phyloP scores from a whole-genome alignment of 2,113 vertebrate species.

The Takifugu bimaculatus region DNA sequence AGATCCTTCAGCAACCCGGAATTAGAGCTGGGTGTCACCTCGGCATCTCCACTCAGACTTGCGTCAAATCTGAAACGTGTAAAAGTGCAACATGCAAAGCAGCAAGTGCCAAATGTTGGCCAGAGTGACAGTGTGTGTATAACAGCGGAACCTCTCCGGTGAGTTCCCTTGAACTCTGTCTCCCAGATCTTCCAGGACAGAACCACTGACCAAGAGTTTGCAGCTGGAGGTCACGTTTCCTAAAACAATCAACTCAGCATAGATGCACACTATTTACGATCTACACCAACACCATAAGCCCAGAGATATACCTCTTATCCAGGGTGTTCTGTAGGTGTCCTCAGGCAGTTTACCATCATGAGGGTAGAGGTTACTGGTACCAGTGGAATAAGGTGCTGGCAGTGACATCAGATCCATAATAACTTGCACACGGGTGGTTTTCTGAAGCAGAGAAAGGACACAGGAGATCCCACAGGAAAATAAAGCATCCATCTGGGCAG shows the following conservation, averaged over 20 bases:
- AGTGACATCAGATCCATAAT: slow-evolving; percentile 57
- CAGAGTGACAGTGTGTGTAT: not conserved
- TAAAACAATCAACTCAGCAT: slow-evolving; percentile 15
- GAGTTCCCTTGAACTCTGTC: slow-evolving; percentile 13
- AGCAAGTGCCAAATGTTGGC: not conserved
- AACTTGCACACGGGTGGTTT: slow-evolving; percentile 39
- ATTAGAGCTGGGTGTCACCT: slow-evolving; percentile 65
- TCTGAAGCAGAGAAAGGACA: no score
- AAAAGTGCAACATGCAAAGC: not conserved
- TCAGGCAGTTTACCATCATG: slow-evolving; percentile 54
- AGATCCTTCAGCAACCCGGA: slow-evolving; percentile 44
- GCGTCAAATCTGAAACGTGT: slow-evolving; percentile 47
- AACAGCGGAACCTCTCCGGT: slow-evolving; percentile 59
- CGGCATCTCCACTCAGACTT: slow-evolving; percentile 1
- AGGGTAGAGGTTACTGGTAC: slow-evolving; percentile 41
- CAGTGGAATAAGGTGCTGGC: slow-evolving; percentile 56
- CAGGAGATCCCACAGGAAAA: slow-evolving; percentile 42
- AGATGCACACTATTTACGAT: no score
- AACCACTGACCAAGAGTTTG: slow-evolving; percentile 55
- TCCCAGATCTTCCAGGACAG: slow-evolving; percentile 54
- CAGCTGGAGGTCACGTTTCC: slow-evolving; percentile 59
- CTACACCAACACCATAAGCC: not conserved
- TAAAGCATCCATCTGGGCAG: no score
- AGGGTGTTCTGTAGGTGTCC: slow-evolving; percentile 65
- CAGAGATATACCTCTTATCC: slow-evolving; percentile 62